Evolutionary conservation across 2,888 invertebrate species (phyloP).

Genomic region (Macrosiphum euphorbiae): DNA sequence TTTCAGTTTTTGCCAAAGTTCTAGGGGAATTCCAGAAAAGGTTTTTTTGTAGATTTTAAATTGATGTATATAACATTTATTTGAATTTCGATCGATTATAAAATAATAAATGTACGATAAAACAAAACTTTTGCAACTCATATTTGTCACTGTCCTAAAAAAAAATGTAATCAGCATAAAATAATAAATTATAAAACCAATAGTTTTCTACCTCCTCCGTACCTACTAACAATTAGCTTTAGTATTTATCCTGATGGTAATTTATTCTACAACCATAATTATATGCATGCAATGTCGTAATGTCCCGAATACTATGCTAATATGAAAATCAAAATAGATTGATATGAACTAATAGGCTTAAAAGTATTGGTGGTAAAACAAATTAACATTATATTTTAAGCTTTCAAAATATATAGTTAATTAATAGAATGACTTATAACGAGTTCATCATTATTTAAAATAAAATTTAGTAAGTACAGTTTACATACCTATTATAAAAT

Average conservation of each 20-base stretch:
- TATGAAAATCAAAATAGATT: background rate
- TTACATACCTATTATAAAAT: background rate
- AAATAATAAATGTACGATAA: background rate
- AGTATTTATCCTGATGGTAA: background rate
- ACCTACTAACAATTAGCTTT: background rate
- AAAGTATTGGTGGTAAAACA: background rate
- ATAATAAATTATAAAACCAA: constrained; percentile 12
- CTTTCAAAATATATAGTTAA: background rate
- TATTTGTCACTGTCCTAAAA: background rate
- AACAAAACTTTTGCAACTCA: background rate
- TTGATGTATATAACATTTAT: background rate
- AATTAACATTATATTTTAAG: background rate
- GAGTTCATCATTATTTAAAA: background rate
- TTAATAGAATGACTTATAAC: background rate
- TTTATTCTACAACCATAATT: background rate
- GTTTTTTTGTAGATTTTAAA: background rate
- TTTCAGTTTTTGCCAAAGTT: background rate
- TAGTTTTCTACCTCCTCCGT: background rate
- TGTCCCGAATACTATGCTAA: background rate
- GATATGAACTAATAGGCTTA: background rate
- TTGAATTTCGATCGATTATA: background rate
- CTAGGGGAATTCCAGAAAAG: background rate
- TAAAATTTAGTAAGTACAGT: background rate
- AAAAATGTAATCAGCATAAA: constrained; percentile 7
- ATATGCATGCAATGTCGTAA: background rate